These are phyloP conservation scores for Isotomurus palustris DNA, from an alignment of 2,888 invertebrate species.

Conservation along the genomic window DNA sequence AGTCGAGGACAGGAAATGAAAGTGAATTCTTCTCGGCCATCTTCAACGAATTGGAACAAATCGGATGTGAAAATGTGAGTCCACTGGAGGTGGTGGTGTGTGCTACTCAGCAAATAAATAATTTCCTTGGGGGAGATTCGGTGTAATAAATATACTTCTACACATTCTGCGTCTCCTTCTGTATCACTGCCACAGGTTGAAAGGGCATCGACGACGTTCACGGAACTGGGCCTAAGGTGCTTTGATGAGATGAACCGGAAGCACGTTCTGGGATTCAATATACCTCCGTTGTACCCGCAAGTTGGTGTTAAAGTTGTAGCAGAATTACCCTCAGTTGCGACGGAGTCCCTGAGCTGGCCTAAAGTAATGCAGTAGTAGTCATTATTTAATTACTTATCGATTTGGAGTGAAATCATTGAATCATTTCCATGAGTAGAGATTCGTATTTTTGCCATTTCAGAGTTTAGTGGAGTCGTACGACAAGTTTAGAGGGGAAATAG, in stretches of 20 bases:
- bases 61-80: constrained; percentile 29
- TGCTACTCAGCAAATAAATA: neutral
- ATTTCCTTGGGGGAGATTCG: neutral
- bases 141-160: neutral
- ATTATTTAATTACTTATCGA: constrained; percentile 1
- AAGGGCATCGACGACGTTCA: constrained; percentile 16
- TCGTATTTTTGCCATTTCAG: constrained; percentile 17
- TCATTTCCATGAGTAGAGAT: neutral
- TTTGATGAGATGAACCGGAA: constrained; percentile 22
- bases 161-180: neutral
- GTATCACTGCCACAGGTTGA: constrained; percentile 17
- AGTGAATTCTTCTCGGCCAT: constrained; percentile 5
- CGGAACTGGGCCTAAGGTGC: constrained; percentile 21
- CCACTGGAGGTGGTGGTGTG: neutral
- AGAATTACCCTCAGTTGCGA: constrained; percentile 26
- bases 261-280: constrained; percentile 20
- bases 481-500: constrained; percentile 19
- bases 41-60: constrained; percentile 27
- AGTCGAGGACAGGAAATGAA: neutral
- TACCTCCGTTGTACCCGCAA: constrained; percentile 30
- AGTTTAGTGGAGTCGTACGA: constrained; percentile 15
- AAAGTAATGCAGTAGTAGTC: constrained; percentile 4
- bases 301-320: constrained; percentile 6
- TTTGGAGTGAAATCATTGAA: neutral
- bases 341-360: constrained; percentile 20